These are phyloP conservation scores for Mesocentrotus franciscanus DNA, from an alignment of 53 echinoderm and acorn worm genomes.

Conservation along the genomic window DNA sequence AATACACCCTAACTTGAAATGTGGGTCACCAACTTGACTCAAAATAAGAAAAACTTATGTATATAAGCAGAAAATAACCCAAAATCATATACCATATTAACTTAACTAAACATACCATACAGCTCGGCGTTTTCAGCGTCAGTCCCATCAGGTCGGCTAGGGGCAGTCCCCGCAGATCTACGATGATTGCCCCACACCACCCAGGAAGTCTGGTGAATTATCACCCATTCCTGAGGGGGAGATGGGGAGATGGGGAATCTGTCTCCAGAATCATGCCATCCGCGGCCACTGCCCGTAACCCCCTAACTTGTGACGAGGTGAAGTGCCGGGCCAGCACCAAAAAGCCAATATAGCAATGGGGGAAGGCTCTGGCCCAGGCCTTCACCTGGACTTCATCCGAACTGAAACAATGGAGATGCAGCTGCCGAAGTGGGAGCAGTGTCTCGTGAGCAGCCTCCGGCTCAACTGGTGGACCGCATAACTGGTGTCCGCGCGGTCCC, in stretches of 20 bases:
- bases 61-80: no score
- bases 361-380: not conserved
- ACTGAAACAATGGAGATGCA: not conserved
- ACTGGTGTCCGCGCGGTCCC: not conserved
- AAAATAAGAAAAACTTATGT: no score
- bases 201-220: no score
- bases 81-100: no score
- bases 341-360: not conserved
- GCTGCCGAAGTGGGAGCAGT: not conserved
- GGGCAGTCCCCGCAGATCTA: no score
- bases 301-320: slow-evolving; percentile 2
- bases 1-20: no score
- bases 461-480: not conserved
- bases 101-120: no score
- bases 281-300: not conserved
- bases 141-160: no score
- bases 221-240: not conserved
- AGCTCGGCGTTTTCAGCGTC: no score
- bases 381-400: not conserved
- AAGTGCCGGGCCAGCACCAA: slow-evolving; percentile 23
- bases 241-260: not conserved
- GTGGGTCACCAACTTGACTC: no score
- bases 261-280: slow-evolving; percentile 46
- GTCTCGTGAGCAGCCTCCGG: not conserved
- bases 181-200: no score